Base-by-base conservation (phyloP, 2,797 vertebrate genomes). In the Fringilla coelebs region DNA sequence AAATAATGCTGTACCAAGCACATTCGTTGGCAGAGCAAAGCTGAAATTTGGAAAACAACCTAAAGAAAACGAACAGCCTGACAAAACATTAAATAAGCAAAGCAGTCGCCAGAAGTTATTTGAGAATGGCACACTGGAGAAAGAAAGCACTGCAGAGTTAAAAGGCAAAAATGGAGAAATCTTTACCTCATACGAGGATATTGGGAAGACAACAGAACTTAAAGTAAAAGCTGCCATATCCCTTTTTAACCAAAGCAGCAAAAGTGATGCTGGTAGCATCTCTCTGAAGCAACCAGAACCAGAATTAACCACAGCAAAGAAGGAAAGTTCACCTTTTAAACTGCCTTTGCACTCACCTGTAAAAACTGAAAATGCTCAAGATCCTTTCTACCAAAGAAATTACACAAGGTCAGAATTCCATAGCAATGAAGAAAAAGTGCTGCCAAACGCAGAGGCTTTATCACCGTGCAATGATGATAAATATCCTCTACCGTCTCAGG, bases 11-110 rank as follows among this genome's bases (percentile, higher is more conserved):
- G 96, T 92, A 97, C 98, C 97, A 79, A 98, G 97, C 52, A 98
- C 98, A 13, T 97, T 97, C 48, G 97, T 98, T 36, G 98, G 97
- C 21, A 98, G 95, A 89, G 97, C 98, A 21, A 98, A 98, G 85
- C 87, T 98, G 57, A 98, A 98, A 58, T 98, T 98, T 95, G 95
- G 98, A 96, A 97, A 97, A 91, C 96, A 97, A 94, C 34, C 93
- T 70, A 98, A 97, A 85, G 98, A 98, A 88, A 97, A 79, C 14
- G 97, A 97, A 25, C 97, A 97, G 28, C 87, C 95, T 28, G 97
- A 98, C 75, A 97, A 95, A 96, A 96, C 29, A 5, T 73, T 93
- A 61, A 96, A 81, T 36, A 88, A 82, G 74, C 96, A 96, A 93
- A 82, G 70, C 82, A 95, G 87, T 91, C 96, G 94, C 25, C 97